These are phyloP conservation scores for Drosophila mayri DNA, from an alignment of 1,140 invertebrate genomes.

Conservation along the genomic window DNA sequence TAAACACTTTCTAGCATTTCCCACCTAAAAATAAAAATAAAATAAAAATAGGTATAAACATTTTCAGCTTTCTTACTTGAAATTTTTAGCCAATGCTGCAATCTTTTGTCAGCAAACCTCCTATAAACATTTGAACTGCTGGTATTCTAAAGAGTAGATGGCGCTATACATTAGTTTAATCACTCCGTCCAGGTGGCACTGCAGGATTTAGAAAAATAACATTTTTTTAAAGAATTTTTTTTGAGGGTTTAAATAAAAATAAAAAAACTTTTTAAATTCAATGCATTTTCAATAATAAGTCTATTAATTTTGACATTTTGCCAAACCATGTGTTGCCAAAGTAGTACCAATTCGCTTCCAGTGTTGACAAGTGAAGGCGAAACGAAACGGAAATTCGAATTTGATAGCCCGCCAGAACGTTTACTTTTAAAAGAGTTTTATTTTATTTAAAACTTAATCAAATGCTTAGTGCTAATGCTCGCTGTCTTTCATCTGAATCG, in stretches of 20 bases:
- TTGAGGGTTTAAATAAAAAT: neutral
- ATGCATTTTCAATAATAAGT: neutral
- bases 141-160: neutral
- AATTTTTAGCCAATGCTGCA: neutral
- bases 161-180: neutral
- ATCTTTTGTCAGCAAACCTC: neutral
- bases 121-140: neutral
- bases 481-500: neutral
- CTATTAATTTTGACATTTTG: neutral
- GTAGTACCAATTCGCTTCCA: neutral
- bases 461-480: neutral
- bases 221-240: no score
- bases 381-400: constrained; percentile 6
- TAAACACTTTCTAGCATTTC: neutral
- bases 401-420: neutral
- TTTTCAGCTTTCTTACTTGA: neutral
- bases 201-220: neutral
- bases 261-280: fast-evolving
- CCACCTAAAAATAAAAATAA: neutral
- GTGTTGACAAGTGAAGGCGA: neutral
- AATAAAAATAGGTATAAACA: neutral
- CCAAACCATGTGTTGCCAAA: neutral
- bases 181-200: neutral
- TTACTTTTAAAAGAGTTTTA: no score
- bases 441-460: neutral